Base-by-base conservation (phyloP, 2,113 vertebrate genomes). In the Mesembrinibis cayennensis region DNA sequence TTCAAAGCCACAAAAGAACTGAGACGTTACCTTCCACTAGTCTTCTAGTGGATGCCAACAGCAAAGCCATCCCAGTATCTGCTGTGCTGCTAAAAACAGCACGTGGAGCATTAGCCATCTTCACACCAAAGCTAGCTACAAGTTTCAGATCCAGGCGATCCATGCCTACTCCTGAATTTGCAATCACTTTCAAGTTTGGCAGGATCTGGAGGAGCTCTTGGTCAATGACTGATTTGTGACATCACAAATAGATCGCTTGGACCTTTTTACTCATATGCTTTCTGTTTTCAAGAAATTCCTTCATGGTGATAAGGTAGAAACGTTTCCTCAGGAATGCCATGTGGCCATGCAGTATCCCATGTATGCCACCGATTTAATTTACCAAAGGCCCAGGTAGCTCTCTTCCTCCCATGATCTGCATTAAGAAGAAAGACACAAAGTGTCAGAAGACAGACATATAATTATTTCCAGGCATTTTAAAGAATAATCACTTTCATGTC, bases 31-130 rank as follows among this genome's bases (percentile, higher is more conserved):
- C 98, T 97, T 98, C 96, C 21, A 98, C 11, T 3, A 99, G 58
- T 52, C 95, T 98, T 56, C 97, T 96, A n/a, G 98, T 98, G 6
- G 98, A 98, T 7, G 98, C 98, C 80, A 99, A 95, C 38, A 99
- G 95, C 62, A 99, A 94, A 74, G 93, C 98, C 98, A 98, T 98
- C 27, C 94, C 98, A 11, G 97, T 80, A 22, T 98, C 98, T 20
- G 98, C 98, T 4, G 98, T 98, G 93, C 96, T 90, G n/a, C 34
- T 95, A 63, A 95, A 97, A 49, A 99, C 98, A 27, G 98, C 97
- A 5, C 7, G 34, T 0, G 98, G 98, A 3, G 97, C 97, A 91
- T 98, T 98, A 94, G 98, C 84, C 73, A 98, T 97, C 94, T 97
- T 98, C 86, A 98, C 95, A 5, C 98, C 98, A 36, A 97, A 98